phyloP scores from a whole-genome alignment of 1,140 invertebrate genomes.

The Steinernema feltiae region DNA sequence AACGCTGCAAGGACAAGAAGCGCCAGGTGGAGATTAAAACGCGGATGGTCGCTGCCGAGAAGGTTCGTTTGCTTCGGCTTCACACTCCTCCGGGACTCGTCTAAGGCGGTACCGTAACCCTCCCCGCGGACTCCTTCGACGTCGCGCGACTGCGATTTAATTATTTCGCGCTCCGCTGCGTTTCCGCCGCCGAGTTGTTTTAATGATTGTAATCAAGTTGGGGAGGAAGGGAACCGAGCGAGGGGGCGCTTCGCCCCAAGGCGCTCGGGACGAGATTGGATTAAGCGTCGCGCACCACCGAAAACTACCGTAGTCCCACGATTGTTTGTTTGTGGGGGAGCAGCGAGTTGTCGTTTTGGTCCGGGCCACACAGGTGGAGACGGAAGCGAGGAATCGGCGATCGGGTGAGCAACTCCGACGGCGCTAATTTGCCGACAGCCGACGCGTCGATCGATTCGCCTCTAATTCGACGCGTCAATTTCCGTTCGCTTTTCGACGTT shows the following conservation, averaged over 20 bases:
- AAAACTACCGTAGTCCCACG: not conserved
- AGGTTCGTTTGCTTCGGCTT: constrained; percentile 70
- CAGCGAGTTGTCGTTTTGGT: not conserved
- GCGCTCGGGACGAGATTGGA: not conserved
- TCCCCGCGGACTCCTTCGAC: not conserved
- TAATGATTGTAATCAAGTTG: constrained; percentile 28
- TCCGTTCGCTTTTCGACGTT: constrained; percentile 6
- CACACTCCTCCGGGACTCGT: not conserved
- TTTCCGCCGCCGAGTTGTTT: constrained; percentile 7
- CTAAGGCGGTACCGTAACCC: constrained; percentile 23
- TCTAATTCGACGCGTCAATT: constrained; percentile 14
- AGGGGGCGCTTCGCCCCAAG: constrained; percentile 10
- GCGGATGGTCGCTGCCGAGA: constrained; percentile 82
- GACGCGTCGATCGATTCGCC: not conserved
- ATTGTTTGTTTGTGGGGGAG: not conserved
- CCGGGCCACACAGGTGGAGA: not conserved
- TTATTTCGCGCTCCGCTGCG: not conserved
- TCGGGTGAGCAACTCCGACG: not conserved
- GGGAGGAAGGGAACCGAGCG: not conserved
- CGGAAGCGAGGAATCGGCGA: not conserved
- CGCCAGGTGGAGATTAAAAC: constrained; percentile 90
- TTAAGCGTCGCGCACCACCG: not conserved
- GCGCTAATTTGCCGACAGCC: constrained; percentile 2
- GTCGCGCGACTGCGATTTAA: not conserved
- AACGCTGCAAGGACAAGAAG: constrained; percentile 98